Evolutionary conservation across 2,888 invertebrate genomes (phyloP).

Genomic region (Colostygia pectinataria): DNA sequence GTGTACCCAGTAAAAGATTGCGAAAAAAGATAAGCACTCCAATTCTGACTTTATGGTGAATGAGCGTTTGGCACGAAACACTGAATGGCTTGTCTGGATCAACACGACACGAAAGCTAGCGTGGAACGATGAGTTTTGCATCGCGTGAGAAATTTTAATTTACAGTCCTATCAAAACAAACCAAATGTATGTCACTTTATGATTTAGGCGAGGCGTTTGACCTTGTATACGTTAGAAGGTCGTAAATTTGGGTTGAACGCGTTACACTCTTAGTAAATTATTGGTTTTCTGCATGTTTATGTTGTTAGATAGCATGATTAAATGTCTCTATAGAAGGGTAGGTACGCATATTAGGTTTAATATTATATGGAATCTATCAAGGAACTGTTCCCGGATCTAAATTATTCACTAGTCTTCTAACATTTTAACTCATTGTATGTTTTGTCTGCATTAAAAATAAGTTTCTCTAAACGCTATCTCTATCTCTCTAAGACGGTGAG

Average conservation of each 20-base stretch:
- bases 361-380: background rate
- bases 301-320: too few relatives aligned
- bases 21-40: conserved; percentile 20
- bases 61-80: conserved; percentile 23
- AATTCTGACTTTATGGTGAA: background rate
- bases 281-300: too few relatives aligned
- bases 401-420: background rate
- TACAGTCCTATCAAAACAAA: conserved; percentile 1
- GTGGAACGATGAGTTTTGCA: conserved; percentile 2
- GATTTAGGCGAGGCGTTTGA: conserved; percentile 12
- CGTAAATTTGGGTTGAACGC: too few relatives aligned
- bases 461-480: conserved; percentile 5
- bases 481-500: background rate
- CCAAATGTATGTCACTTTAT: background rate
- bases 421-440: background rate
- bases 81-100: conserved; percentile 21
- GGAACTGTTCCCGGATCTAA: background rate
- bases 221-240: conserved; percentile 2
- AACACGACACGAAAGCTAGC: conserved; percentile 16
- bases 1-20: conserved; percentile 7
- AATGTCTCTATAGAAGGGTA: too few relatives aligned
- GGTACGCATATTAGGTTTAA: background rate
- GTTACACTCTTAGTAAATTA: too few relatives aligned
- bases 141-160: conserved; percentile 16
- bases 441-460: background rate